These are phyloP conservation scores for Biston betularia DNA, from an alignment of 2,888 invertebrate genomes.

Conservation along the genomic window DNA sequence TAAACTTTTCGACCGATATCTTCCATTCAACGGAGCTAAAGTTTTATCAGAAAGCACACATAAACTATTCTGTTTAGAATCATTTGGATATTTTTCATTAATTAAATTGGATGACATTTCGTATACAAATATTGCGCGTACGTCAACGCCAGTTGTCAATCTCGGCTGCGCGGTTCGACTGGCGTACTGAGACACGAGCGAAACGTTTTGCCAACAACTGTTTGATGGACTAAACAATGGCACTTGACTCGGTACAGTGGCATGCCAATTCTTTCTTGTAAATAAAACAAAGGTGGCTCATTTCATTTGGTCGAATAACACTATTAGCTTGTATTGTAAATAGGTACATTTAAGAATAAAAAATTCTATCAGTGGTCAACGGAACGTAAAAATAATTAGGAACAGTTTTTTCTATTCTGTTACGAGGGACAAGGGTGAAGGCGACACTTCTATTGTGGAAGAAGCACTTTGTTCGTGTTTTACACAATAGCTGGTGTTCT, in stretches of 20 bases:
- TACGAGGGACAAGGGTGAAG: slow-evolving; percentile 19
- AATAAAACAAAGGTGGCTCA: slow-evolving; percentile 41
- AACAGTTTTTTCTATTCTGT: neutral
- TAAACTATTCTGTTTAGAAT: slow-evolving; percentile 74
- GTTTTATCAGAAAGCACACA: slow-evolving; percentile 76
- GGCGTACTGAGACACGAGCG: slow-evolving; percentile 63
- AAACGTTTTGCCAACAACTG: slow-evolving; percentile 67
- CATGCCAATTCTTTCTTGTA: slow-evolving; percentile 51
- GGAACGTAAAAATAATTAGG: slow-evolving; percentile 46
- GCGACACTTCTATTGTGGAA: slow-evolving; percentile 9
- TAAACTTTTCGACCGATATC: slow-evolving; percentile 80
- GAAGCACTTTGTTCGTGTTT: slow-evolving; percentile 7
- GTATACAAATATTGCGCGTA: slow-evolving; percentile 63
- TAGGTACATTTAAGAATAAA: slow-evolving; percentile 30
- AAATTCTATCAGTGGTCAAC: slow-evolving; percentile 58
- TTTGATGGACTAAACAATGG: slow-evolving; percentile 68
- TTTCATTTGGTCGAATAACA: slow-evolving; percentile 54
- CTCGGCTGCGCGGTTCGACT: slow-evolving; percentile 71
- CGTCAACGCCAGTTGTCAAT: slow-evolving; percentile 71
- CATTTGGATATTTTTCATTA: slow-evolving; percentile 74
- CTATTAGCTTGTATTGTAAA: slow-evolving; percentile 23
- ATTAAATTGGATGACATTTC: slow-evolving; percentile 79
- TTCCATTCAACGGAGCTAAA: slow-evolving; percentile 69
- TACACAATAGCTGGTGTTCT: slow-evolving; percentile 10
- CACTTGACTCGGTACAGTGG: slow-evolving; percentile 62